Percentiles rank a stretch among this genome's conserved stretches.
These are phyloP conservation scores for Zosterops lateralis DNA, from an alignment of 2,113 vertebrate species.

Conservation along the genomic window DNA sequence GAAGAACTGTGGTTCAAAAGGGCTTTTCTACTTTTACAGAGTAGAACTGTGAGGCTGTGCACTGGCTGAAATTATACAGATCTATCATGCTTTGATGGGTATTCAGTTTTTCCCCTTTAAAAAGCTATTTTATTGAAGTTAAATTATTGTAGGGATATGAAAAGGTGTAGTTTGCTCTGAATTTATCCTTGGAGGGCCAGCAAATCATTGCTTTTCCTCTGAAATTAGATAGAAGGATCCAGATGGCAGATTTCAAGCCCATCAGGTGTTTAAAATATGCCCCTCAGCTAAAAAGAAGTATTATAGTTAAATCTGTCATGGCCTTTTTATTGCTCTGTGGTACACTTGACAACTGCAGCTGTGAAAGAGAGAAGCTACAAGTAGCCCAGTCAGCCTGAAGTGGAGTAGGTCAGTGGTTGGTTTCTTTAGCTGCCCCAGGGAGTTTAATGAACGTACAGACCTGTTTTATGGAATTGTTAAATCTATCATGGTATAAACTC, in stretches of 20 bases:
- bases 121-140: conserved; percentile 47
- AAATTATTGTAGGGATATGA: conserved; percentile 47
- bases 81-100: conserved; percentile 13
- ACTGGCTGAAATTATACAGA: conserved; percentile 34
- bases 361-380: background rate
- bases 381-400: conserved; percentile 3
- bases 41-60: background rate
- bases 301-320: conserved; percentile 61
- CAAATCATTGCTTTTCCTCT: conserved; percentile 55
- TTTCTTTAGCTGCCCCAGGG: background rate
- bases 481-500: background rate
- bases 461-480: conserved; percentile 15
- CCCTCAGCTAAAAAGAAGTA: conserved; percentile 44
- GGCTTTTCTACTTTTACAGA: background rate
- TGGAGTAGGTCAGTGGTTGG: background rate
- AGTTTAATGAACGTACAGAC: background rate
- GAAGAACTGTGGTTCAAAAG: background rate
- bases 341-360: conserved; percentile 50
- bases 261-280: conserved; percentile 67
- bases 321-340: conserved; percentile 55
- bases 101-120: conserved; percentile 30
- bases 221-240: conserved; percentile 59
- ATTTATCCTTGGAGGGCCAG: conserved; percentile 51
- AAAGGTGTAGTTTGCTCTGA: conserved; percentile 42
- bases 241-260: conserved; percentile 61